Evolutionary conservation across 2,113 vertebrate genomes (phyloP).

Genomic region (Pangasianodon hypophthalmus): DNA sequence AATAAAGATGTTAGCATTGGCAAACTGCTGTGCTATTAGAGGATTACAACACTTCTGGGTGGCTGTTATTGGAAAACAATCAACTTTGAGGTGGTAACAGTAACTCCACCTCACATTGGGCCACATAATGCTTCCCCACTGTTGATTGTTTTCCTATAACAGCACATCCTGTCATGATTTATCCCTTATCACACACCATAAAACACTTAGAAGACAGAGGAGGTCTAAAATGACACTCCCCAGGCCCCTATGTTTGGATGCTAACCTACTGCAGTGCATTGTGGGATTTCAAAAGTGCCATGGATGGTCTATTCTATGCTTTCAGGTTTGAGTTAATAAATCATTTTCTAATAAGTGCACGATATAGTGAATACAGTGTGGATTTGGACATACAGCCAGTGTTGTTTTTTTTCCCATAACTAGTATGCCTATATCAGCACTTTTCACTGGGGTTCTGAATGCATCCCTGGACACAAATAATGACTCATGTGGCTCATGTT

Average conservation of each 20-base stretch:
- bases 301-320: not conserved
- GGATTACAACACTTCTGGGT: not conserved
- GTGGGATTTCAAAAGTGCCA: no score
- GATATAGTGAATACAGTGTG: not conserved
- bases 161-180: not conserved
- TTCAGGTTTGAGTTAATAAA: not conserved
- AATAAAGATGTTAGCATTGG: not conserved
- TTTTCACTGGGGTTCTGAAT: not conserved
- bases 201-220: not conserved
- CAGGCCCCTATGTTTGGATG: not conserved
- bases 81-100: not conserved
- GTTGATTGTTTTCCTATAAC: not conserved
- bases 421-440: not conserved
- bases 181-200: not conserved
- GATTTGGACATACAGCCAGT: not conserved
- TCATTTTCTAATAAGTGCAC: not conserved
- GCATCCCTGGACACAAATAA: conserved; percentile 23
- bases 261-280: not conserved
- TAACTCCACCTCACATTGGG: not conserved
- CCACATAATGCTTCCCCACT: not conserved
- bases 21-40: not conserved
- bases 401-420: not conserved
- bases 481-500: conserved; percentile 6
- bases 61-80: not conserved
- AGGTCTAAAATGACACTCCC: not conserved